Evolutionary conservation across 2,113 vertebrate genomes (phyloP).

Genomic region (Camelus bactrianus): DNA sequence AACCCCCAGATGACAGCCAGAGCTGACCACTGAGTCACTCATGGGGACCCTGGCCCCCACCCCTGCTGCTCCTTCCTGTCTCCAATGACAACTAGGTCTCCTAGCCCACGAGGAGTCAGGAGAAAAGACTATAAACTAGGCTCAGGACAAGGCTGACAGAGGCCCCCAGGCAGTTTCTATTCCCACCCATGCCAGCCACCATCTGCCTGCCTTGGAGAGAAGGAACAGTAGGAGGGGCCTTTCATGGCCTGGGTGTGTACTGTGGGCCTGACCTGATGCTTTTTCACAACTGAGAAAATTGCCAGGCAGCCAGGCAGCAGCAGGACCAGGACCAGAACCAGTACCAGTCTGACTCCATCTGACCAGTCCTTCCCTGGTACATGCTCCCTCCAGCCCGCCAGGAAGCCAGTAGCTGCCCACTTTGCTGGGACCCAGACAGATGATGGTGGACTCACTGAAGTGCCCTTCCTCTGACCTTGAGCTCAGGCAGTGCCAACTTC

Average conservation of each 20-base stretch:
- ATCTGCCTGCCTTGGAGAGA: background rate
- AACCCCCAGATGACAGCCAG: background rate
- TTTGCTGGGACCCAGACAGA: slow-evolving; percentile 82
- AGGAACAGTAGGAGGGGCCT: background rate
- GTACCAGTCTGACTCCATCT: background rate
- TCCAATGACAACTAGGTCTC: background rate
- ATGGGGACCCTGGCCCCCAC: background rate
- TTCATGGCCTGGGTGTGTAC: background rate
- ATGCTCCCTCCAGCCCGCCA: background rate
- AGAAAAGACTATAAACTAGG: background rate
- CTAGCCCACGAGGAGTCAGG: background rate
- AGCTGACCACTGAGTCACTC: background rate
- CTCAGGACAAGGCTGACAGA: background rate
- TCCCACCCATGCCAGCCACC: background rate
- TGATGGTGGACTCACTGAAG: slow-evolving; percentile 87
- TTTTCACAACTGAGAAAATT: slow-evolving; percentile 3
- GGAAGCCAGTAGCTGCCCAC: slow-evolving; percentile 77
- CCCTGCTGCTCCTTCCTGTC: background rate
- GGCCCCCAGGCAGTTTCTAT: background rate
- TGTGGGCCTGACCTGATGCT: background rate
- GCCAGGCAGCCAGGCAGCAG: background rate
- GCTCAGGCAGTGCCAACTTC: slow-evolving; percentile 72
- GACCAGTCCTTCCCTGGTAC: background rate
- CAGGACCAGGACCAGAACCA: background rate
- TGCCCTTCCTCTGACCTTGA: slow-evolving; percentile 89